Conservation (phyloP, 2,113 vertebrate species). For the Pollachius pollachius region DNA sequence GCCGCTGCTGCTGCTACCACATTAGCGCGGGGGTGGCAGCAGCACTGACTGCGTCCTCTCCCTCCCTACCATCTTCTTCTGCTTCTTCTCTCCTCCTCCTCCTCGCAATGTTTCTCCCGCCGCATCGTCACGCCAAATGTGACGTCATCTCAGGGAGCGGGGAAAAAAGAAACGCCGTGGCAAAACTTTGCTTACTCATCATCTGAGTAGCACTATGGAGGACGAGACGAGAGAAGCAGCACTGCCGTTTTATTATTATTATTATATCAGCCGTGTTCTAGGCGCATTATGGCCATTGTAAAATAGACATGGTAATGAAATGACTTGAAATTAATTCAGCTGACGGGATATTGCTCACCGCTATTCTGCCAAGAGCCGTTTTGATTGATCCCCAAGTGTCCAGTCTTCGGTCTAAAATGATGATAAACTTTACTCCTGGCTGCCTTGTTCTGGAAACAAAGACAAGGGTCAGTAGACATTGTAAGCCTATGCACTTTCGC, state of each 20-base stretch:
- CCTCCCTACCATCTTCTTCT: slow-evolving; percentile 40
- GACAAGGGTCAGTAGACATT: neutral
- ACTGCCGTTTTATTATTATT: too few relatives aligned
- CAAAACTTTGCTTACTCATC: slow-evolving; percentile 56
- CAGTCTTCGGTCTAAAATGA: slow-evolving; percentile 92
- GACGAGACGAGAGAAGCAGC: too few relatives aligned
- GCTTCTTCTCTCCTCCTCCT: slow-evolving; percentile 11
- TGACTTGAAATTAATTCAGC: neutral
- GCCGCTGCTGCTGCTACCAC: slow-evolving; percentile 43
- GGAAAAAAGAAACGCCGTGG: too few relatives aligned
- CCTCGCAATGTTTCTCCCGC: slow-evolving; percentile 7
- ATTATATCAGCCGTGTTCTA: too few relatives aligned
- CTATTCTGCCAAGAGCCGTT: slow-evolving; percentile 87
- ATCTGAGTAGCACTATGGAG: too few relatives aligned
- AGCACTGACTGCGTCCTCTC: slow-evolving; percentile 51
- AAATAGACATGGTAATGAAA: neutral
- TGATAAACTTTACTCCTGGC: slow-evolving; percentile 87
- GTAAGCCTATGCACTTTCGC: neutral
- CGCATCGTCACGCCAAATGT: slow-evolving; percentile 10
- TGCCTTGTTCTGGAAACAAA: slow-evolving; percentile 77
- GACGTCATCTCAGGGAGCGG: slow-evolving; percentile 43
- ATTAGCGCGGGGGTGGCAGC: slow-evolving; percentile 31
- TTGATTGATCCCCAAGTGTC: slow-evolving; percentile 96
- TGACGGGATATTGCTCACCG: slow-evolving; percentile 74
- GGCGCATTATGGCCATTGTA: too few relatives aligned